phyloP scores from a whole-genome alignment of 2,113 vertebrate genomes.

The Saiga tatarica region DNA sequence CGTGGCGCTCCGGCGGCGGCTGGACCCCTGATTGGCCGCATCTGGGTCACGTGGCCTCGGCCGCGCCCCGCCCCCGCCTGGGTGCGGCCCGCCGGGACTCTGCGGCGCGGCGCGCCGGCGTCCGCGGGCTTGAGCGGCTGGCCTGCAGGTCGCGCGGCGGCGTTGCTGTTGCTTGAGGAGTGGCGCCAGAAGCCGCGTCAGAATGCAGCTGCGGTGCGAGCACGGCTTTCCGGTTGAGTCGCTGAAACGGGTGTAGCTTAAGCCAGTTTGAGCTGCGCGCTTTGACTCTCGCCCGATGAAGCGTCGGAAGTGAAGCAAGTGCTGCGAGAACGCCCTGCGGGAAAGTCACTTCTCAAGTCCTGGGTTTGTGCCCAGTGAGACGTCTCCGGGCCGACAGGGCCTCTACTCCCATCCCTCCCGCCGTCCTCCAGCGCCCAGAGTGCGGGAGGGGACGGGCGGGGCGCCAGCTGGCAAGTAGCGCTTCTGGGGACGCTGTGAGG shows the following conservation, averaged over 20 bases:
- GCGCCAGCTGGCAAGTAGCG: rapidly evolving
- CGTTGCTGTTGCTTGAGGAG: not conserved
- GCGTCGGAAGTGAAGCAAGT: no score
- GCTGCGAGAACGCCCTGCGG: not conserved
- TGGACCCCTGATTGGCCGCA: rapidly evolving
- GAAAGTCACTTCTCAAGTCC: not conserved
- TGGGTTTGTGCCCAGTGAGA: not conserved
- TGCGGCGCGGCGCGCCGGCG: rapidly evolving
- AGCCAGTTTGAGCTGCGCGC: not conserved
- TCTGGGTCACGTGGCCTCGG: not conserved
- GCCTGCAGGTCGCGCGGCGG: rapidly evolving
- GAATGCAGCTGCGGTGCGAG: no score
- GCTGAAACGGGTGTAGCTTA: not conserved
- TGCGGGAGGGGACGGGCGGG: not conserved
- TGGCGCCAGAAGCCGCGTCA: not conserved
- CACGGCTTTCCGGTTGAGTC: not conserved
- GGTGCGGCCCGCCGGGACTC: rapidly evolving
- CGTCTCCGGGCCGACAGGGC: not conserved
- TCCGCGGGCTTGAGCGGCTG: rapidly evolving
- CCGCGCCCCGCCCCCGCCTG: not conserved
- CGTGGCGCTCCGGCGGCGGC: rapidly evolving
- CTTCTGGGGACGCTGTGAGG: no score
- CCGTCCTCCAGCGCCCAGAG: not conserved
- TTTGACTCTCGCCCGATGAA: no score
- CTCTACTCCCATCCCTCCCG: not conserved